Conservation (phyloP, 2,797 vertebrate genomes). For the Malurus leucopterus region DNA sequence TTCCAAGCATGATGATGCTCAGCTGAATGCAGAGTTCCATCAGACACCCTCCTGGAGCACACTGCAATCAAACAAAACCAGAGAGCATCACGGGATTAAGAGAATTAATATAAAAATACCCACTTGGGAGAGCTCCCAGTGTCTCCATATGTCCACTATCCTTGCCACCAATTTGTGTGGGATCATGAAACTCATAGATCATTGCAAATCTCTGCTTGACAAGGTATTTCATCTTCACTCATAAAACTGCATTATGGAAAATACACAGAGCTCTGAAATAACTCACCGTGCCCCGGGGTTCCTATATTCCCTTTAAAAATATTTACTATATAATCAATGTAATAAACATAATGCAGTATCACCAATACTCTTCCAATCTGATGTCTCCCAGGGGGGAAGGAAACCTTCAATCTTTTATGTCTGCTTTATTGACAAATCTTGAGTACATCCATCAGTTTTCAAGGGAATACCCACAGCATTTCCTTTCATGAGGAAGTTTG, state of each 20-base stretch:
- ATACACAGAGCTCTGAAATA: not conserved
- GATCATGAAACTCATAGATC: not conserved
- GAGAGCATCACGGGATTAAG: not conserved
- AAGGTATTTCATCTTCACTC: not conserved
- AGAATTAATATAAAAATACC: not conserved
- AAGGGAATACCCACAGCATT: not conserved
- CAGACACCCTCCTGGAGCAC: conserved; percentile 94
- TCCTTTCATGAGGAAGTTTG: not conserved
- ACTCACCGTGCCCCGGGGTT: not conserved
- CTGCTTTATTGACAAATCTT: not conserved
- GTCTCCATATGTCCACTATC: not conserved
- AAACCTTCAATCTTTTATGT: not conserved
- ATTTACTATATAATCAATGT: conserved; percentile 50
- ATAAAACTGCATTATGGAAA: conserved; percentile 23
- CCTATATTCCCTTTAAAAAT: not conserved
- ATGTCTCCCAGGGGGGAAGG: not conserved
- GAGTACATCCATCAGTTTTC: not conserved
- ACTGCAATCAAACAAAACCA: conserved; percentile 71
- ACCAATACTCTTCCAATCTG: not conserved
- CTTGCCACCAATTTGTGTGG: not conserved
- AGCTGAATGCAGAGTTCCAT: conserved; percentile 97
- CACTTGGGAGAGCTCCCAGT: not conserved
- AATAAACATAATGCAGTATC: conserved; percentile 48
- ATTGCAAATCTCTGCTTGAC: not conserved
- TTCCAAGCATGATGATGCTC: conserved; percentile 98